Percentiles rank a stretch among this genome's conserved stretches.
These are phyloP conservation scores for Oryzias javanicus DNA, from an alignment of 2,113 vertebrate genomes.

Conservation along the genomic window DNA sequence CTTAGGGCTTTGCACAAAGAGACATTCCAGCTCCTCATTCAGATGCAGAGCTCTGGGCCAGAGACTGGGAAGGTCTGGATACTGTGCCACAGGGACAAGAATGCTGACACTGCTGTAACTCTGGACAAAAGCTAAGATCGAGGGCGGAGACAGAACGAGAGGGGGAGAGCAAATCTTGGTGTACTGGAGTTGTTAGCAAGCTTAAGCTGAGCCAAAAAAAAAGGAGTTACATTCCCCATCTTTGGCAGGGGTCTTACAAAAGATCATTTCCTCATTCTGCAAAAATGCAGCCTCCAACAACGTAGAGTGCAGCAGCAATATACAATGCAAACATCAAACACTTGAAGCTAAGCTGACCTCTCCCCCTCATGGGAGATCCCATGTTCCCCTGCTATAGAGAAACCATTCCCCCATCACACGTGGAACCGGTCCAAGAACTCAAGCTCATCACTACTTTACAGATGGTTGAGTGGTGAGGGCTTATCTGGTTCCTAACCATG, in stretches of 20 bases:
- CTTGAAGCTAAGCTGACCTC: conserved; percentile 52
- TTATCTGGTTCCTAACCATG: conserved; percentile 36
- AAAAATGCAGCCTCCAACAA: conserved; percentile 66
- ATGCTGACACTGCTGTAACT: conserved; percentile 65
- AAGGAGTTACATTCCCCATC: conserved; percentile 53
- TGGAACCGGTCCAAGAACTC: conserved; percentile 22
- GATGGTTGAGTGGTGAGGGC: conserved; percentile 28
- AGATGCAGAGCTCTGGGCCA: conserved; percentile 57
- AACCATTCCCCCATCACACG: conserved; percentile 31
- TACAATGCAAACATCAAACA: conserved; percentile 67
- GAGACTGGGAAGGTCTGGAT: conserved; percentile 54
- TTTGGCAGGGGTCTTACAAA: conserved; percentile 58
- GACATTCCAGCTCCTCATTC: conserved; percentile 63
- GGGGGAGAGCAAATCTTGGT: conserved; percentile 35
- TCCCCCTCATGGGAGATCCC: conserved; percentile 33
- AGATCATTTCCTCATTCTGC: conserved; percentile 62
- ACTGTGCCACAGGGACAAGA: conserved; percentile 61
- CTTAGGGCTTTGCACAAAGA: conserved; percentile 66
- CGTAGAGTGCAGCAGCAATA: conserved; percentile 42
- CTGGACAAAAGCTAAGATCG: conserved; percentile 62
- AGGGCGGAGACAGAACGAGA: conserved; percentile 29
- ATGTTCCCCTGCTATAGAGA: conserved; percentile 40
- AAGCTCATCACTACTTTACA: conserved; percentile 43
- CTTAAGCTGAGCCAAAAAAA: conserved; percentile 40
- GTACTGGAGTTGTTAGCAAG: conserved; percentile 46